phyloP scores from a whole-genome alignment of 2,797 vertebrate species.

The Garrulus glandarius region DNA sequence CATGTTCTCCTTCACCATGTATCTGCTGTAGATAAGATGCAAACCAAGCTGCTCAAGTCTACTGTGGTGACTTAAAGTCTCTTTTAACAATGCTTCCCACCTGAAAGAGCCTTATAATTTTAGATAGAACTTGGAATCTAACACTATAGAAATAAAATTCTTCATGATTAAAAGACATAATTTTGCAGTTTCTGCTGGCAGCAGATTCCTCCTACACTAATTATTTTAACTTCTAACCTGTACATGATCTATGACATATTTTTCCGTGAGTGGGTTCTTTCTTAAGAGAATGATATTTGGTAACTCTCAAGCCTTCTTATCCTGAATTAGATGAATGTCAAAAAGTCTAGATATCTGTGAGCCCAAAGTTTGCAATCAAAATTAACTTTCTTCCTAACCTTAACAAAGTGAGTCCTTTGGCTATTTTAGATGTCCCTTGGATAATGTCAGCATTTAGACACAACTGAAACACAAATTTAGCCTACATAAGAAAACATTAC shows the following conservation, averaged over 20 bases:
- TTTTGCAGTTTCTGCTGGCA: not conserved
- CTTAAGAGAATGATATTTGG: not conserved
- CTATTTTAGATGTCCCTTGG: not conserved
- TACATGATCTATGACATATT: not conserved
- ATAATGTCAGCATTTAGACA: not conserved
- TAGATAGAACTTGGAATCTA: not conserved
- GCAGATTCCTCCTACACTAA: not conserved
- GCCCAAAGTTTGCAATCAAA: not conserved
- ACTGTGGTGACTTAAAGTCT: not conserved
- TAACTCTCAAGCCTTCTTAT: not conserved
- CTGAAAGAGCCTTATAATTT: not conserved
- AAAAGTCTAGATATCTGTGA: not conserved
- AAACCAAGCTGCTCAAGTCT: not conserved
- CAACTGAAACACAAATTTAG: not conserved
- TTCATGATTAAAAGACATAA: not conserved
- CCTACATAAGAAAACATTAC: not conserved
- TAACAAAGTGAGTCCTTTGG: not conserved
- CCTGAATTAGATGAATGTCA: not conserved
- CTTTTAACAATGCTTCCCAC: not conserved
- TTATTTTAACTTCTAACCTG: not conserved
- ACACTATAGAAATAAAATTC: not conserved
- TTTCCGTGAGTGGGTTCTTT: slow-evolving; percentile 3
- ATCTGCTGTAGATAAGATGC: not conserved
- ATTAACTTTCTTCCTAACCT: not conserved
- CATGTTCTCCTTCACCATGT: not conserved